Percentiles rank a stretch among this genome's conserved stretches.
Evolutionary conservation across 37 sponge, comb jelly and placozoan genomes (phyloP).

Genomic region (Cladorhizidae sp.): DNA sequence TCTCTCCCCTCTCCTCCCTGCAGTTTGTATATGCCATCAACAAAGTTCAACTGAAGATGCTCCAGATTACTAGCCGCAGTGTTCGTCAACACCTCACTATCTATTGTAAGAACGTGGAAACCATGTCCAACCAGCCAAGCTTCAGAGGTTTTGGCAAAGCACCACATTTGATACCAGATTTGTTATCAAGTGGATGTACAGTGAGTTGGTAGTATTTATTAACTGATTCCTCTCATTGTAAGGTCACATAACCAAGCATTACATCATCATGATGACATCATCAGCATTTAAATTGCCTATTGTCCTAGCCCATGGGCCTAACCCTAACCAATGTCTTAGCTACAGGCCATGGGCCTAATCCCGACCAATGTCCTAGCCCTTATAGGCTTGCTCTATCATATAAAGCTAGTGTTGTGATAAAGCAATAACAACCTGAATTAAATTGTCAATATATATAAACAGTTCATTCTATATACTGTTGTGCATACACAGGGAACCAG

Average conservation of each 20-base stretch:
- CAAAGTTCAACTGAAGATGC: conserved; percentile 68
- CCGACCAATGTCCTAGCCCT: too few relatives aligned
- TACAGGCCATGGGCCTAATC: too few relatives aligned
- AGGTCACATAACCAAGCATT: too few relatives aligned
- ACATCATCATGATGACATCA: too few relatives aligned
- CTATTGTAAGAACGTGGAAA: conserved; percentile 32
- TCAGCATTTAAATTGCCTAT: too few relatives aligned
- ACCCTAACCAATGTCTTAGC: too few relatives aligned
- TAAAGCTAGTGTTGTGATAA: background rate
- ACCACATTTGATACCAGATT: conserved; percentile 2
- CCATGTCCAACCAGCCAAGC: background rate
- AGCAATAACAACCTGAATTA: background rate
- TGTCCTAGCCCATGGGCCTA: too few relatives aligned
- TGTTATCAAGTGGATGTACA: conserved; percentile 30
- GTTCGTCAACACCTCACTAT: conserved; percentile 61
- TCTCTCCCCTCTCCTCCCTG: background rate
- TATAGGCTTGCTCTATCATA: too few relatives aligned
- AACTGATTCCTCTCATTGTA: too few relatives aligned
- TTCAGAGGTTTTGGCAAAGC: conserved; percentile 23
- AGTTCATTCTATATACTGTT: background rate
- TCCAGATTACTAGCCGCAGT: conserved; percentile 57
- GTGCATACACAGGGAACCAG: background rate
- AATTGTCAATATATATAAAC: background rate
- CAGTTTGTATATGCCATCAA: conserved; percentile 60
- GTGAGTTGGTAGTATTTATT: conserved; percentile 4